A percentile compares a stretch with the other conserved stretches of the same genome.
Conservation (phyloP, 2,888 invertebrate genomes). For the Sussaba pulchella region DNA sequence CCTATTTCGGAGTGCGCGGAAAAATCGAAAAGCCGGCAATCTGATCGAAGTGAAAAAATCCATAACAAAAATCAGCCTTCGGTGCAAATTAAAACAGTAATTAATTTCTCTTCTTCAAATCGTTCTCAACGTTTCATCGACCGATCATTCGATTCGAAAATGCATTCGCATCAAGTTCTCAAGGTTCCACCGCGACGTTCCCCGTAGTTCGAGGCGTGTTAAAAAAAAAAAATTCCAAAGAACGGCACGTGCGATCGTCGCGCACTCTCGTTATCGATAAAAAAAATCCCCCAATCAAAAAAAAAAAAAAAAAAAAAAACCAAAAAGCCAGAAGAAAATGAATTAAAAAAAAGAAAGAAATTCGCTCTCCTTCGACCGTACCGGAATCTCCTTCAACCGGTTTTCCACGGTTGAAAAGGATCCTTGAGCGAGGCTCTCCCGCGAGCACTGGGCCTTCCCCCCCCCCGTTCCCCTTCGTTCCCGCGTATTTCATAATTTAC, state of each 20-base stretch:
- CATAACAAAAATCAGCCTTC: too few species aligned
- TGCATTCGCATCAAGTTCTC: too few species aligned
- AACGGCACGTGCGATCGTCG: conserved; percentile 20
- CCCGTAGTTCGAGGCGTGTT: conserved; percentile 3
- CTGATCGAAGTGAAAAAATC: too few species aligned
- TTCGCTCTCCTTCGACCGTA: conserved; percentile 7
- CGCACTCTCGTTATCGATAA: not conserved
- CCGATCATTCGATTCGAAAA: too few species aligned
- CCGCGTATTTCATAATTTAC: conserved; percentile 55
- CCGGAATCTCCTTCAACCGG: conserved; percentile 54
- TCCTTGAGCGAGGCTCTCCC: conserved; percentile 40
- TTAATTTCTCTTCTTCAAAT: too few species aligned
- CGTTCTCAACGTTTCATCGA: too few species aligned
- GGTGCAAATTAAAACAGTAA: too few species aligned
- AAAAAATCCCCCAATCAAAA: too few species aligned
- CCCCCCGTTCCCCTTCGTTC: not conserved
- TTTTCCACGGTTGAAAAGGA: conserved; percentile 60
- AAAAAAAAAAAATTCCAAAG: conserved; percentile 13
- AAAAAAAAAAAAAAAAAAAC: too few species aligned
- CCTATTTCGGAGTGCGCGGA: too few species aligned
- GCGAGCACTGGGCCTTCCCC: conserved; percentile 36
- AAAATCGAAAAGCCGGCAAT: too few species aligned
- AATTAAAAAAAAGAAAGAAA: not conserved
- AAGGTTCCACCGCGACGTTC: not conserved
- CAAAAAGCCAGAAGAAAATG: too few species aligned